Base-by-base conservation (phyloP, 2,797 vertebrate genomes). In the Parambassis ranga region DNA sequence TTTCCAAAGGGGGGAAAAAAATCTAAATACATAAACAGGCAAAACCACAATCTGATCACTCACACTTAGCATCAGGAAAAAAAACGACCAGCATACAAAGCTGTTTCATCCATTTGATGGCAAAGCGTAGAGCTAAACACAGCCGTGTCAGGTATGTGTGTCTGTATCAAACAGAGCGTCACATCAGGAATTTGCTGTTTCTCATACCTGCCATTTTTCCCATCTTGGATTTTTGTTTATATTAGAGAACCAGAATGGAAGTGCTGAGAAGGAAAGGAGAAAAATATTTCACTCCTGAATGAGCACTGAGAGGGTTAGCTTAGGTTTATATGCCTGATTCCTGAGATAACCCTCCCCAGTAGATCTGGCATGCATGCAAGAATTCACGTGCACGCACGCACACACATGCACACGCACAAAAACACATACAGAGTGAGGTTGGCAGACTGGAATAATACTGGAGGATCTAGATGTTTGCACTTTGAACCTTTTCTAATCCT, bases 401-500 rank as follows among this genome's bases (percentile, higher is more conserved):
- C 46, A 65, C 31, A 57, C 59, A 61, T 42, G 49, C 14, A 50
- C 11, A 39, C 28, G 65, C 61, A 75, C 35, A 37, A 39, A 57
- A 32, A 70, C 35, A 79, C 26, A 70, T 53, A 48, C 69, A 86
- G 58, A 82, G 72, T 46, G 79, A 82, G 72, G 73, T 77, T 87
- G 87, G 80, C 85, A 89, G 89, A 89, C 85, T 89, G 88, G 87
- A 90, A 90, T 91, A 88, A 90, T 86, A 78, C 83, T 46, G 57
- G 52, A 59, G 74, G 85, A 83, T 87, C 78, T 79, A 61, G 79
- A 89, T 91, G 84, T 90, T 88, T 91, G 88, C 88, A 87, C 89
- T 91, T 87, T 91, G 89, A 88, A 91, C 89, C 84, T 83, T 81
- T 82, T 87, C 76, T 88, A 91, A 91, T 90, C 87, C 86, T 1